Evolutionary conservation across 1,140 invertebrate species (phyloP).

Genomic region (Macrocentrus cingulum): DNA sequence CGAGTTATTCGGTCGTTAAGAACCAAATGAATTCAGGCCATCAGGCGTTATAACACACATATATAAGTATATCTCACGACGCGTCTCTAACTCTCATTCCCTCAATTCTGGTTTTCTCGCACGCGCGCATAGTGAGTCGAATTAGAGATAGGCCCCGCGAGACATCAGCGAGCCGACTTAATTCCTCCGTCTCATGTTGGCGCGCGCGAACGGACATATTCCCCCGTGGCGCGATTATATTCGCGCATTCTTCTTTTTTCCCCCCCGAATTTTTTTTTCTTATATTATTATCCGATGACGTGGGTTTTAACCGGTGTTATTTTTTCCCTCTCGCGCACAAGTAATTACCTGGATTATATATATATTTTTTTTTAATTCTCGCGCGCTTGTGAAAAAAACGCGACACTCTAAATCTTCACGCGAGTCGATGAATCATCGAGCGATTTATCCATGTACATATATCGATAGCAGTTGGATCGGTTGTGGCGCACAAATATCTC

Average conservation of each 20-base stretch:
- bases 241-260: constrained; percentile 2
- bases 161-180: constrained; percentile 15
- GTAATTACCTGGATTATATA: too few species aligned
- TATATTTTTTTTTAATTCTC: too few species aligned
- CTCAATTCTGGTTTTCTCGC: constrained; percentile 25
- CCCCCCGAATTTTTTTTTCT: neutral
- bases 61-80: too few species aligned
- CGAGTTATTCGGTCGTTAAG: neutral
- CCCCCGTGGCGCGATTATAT: constrained; percentile 10
- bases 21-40: constrained; percentile 20
- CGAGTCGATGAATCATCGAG: constrained; percentile 28
- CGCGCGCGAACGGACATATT: constrained; percentile 8
- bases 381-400: neutral
- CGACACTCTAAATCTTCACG: constrained; percentile 24
- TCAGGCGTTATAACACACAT: neutral
- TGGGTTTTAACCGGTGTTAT: too few species aligned
- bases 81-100: constrained; percentile 16
- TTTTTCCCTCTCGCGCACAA: constrained; percentile 15
- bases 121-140: constrained; percentile 14
- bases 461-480: constrained; percentile 27
- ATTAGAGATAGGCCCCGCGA: constrained; percentile 21
- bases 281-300: neutral
- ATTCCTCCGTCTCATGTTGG: constrained; percentile 10
- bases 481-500: constrained; percentile 24
- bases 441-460: constrained; percentile 22